A percentile compares a stretch with the other conserved stretches of the same genome.
Evolutionary conservation across 1,140 invertebrate species (phyloP).

Genomic region (Acromyrmex echinatior): DNA sequence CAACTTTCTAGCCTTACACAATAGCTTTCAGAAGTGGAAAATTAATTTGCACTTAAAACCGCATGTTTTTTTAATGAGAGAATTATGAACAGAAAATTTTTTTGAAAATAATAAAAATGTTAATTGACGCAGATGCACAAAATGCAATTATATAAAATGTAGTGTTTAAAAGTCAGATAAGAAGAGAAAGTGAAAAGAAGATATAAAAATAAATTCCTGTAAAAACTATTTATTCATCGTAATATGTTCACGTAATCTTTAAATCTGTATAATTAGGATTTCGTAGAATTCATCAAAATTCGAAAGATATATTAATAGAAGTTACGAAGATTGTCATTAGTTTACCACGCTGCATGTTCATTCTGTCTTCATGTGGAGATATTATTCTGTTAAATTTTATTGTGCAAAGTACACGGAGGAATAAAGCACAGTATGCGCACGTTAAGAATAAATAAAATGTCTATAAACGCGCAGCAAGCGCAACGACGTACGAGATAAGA

Average conservation of each 20-base stretch:
- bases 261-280: neutral
- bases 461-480: neutral
- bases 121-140: neutral
- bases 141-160: neutral
- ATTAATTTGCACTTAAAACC: conserved; percentile 17
- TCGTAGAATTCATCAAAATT: neutral
- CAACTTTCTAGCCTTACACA: conserved; percentile 42
- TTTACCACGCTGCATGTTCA: neutral
- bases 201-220: neutral
- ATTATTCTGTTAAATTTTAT: conserved; percentile 7
- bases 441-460: conserved; percentile 3
- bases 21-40: conserved; percentile 14
- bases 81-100: neutral
- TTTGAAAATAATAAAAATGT: neutral
- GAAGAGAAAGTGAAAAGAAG: neutral
- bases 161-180: neutral
- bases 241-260: neutral
- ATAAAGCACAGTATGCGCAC: neutral
- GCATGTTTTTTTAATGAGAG: conserved; percentile 9
- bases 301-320: neutral
- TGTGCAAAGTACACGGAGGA: neutral
- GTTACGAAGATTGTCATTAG: neutral
- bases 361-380: neutral
- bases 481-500: conserved; percentile 27
- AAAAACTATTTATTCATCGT: neutral